These are phyloP conservation scores for Oryzias woworae DNA, from an alignment of 2,113 vertebrate genomes.

Conservation along the genomic window DNA sequence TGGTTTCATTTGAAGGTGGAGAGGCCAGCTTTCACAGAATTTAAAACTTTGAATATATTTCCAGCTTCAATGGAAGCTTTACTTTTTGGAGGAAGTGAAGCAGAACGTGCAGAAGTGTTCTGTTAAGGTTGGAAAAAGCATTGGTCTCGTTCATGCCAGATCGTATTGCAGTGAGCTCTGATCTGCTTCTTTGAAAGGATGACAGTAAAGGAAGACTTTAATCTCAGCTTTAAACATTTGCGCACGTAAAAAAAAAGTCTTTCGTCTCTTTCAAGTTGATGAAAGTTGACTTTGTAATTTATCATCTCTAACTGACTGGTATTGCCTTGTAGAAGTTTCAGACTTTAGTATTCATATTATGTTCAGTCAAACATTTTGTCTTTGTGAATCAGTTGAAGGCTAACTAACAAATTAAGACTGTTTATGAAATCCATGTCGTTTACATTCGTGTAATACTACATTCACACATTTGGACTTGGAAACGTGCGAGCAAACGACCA, in stretches of 20 bases:
- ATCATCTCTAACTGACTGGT: slow-evolving; percentile 9
- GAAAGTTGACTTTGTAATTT: slow-evolving; percentile 40
- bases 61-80: slow-evolving; percentile 6
- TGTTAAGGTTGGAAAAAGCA: slow-evolving; percentile 5
- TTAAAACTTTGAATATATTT: slow-evolving; percentile 13
- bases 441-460: too few species aligned
- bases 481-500: too few species aligned
- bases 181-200: slow-evolving; percentile 26
- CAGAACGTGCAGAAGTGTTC: slow-evolving; percentile 34
- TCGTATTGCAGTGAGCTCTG: slow-evolving; percentile 41
- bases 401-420: slow-evolving; percentile 4
- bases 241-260: slow-evolving; percentile 2
- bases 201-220: slow-evolving; percentile 4
- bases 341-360: slow-evolving; percentile 18
- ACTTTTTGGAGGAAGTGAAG: slow-evolving; percentile 14
- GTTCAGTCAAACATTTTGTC: slow-evolving; percentile 11
- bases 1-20: neutral
- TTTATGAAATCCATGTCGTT: neutral
- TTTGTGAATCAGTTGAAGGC: slow-evolving; percentile 1
- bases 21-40: neutral
- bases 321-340: slow-evolving; percentile 10
- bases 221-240: slow-evolving; percentile 16
- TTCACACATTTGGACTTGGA: slow-evolving; percentile 3
- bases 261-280: slow-evolving; percentile 17
- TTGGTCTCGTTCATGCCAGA: slow-evolving; percentile 24